phyloP scores from a whole-genome alignment of 2,888 invertebrate genomes.

The Blastobasis adustella region DNA sequence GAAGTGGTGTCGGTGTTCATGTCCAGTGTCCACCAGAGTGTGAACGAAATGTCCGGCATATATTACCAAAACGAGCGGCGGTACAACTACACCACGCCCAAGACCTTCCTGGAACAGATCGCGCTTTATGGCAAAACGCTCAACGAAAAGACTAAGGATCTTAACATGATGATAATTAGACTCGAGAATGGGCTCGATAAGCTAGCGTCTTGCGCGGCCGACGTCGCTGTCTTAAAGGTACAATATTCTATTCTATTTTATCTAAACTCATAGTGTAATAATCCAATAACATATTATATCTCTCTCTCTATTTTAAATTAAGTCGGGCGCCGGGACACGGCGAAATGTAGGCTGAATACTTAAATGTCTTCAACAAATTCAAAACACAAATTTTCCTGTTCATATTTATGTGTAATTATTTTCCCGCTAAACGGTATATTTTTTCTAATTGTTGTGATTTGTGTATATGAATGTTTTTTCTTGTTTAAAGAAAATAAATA shows the following conservation, averaged over 20 bases:
- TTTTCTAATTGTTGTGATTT: no score
- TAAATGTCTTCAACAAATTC: no score
- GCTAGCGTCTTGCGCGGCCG: constrained; percentile 87
- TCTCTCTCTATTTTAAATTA: no score
- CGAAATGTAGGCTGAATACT: no score
- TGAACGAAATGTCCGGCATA: constrained; percentile 87
- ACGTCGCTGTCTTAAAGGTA: constrained; percentile 90
- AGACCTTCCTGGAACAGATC: constrained; percentile 95
- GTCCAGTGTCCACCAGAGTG: constrained; percentile 92
- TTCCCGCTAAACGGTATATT: no score
- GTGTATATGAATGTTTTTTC: no score
- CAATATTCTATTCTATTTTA: background rate
- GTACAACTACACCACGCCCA: constrained; percentile 97
- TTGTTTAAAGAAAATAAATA: no score
- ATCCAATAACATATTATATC: no score
- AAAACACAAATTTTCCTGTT: no score
- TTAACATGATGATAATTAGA: constrained; percentile 83
- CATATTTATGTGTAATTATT: no score
- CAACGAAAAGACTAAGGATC: constrained; percentile 78
- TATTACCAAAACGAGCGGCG: constrained; percentile 90
- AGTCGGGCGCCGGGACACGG: no score
- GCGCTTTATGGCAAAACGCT: constrained; percentile 85
- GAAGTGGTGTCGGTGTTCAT: constrained; percentile 87
- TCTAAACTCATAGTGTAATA: no score
- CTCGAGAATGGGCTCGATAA: constrained; percentile 93